phyloP scores from a whole-genome alignment of 1,140 invertebrate species.

The Drosophila sulfurigaster region DNA sequence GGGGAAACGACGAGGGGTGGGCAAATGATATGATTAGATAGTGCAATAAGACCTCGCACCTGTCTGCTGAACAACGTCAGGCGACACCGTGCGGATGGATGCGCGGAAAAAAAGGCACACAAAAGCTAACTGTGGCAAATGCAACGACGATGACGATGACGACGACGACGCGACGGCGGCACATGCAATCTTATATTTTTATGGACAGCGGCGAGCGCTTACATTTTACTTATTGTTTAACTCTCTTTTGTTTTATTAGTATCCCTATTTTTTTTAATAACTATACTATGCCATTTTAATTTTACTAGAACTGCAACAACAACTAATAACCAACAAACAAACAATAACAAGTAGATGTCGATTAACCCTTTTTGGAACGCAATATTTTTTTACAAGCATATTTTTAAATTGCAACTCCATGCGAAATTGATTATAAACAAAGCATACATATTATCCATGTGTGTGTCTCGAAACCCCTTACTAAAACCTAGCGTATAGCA shows the following conservation, averaged over 20 bases:
- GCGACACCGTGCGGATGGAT: background rate
- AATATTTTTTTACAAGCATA: background rate
- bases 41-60: background rate
- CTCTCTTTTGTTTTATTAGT: conserved; percentile 22
- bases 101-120: no score
- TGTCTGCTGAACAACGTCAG: background rate
- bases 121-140: conserved; percentile 11
- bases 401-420: conserved; percentile 1
- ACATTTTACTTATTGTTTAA: conserved; percentile 46
- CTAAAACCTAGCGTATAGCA: conserved; percentile 8
- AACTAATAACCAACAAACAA: conserved; percentile 8
- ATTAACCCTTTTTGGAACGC: background rate
- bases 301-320: conserved; percentile 7
- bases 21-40: background rate
- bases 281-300: conserved; percentile 42
- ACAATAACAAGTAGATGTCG: background rate
- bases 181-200: conserved; percentile 50
- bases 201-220: conserved; percentile 48
- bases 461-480: background rate
- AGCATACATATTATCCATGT: conserved; percentile 6
- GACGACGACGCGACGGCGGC: conserved; percentile 10
- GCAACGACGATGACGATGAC: conserved; percentile 11
- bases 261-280: conserved; percentile 17
- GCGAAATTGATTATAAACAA: conserved; percentile 5
- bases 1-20: background rate